These are phyloP conservation scores for Volucella inflata DNA, from an alignment of 2,888 invertebrate species.

Conservation along the genomic window DNA sequence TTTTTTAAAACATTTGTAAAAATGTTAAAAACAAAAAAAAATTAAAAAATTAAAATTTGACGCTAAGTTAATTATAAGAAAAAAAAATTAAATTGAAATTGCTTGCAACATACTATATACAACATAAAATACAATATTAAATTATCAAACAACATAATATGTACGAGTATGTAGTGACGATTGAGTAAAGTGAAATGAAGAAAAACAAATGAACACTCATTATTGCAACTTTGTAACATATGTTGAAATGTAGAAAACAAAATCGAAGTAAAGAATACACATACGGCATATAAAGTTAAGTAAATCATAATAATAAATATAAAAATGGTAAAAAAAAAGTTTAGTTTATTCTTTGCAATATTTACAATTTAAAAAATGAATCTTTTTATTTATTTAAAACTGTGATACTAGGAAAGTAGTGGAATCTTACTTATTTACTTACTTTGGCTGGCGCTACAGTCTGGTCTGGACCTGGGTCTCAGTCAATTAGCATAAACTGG, in stretches of 20 bases:
- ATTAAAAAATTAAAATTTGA: conserved; percentile 4
- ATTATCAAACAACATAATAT: conserved; percentile 39
- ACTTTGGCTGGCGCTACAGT: no score
- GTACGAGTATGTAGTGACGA: conserved; percentile 31
- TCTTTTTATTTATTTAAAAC: no score
- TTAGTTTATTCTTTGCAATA: no score
- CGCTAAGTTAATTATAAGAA: conserved; percentile 21
- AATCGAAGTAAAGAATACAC: conserved; percentile 42
- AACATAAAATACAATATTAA: conserved; percentile 44
- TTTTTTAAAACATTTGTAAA: conserved; percentile 57
- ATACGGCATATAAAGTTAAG: conserved; percentile 57
- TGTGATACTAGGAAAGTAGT: no score
- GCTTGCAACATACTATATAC: conserved; percentile 54
- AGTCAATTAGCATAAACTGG: no score
- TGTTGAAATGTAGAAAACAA: conserved; percentile 48
- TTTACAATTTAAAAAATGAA: no score
- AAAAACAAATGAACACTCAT: conserved; percentile 49
- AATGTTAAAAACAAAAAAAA: conserved; percentile 39
- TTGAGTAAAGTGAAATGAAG: conserved; percentile 47
- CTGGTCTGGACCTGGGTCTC: no score
- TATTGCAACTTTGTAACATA: conserved; percentile 57
- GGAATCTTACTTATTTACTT: no score
- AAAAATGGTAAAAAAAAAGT: conserved; percentile 30
- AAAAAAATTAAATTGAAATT: conserved; percentile 31
- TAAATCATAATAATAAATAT: conserved; percentile 56